Evolutionary conservation across 1,140 invertebrate genomes (phyloP).

Genomic region (Triops cancriformis): DNA sequence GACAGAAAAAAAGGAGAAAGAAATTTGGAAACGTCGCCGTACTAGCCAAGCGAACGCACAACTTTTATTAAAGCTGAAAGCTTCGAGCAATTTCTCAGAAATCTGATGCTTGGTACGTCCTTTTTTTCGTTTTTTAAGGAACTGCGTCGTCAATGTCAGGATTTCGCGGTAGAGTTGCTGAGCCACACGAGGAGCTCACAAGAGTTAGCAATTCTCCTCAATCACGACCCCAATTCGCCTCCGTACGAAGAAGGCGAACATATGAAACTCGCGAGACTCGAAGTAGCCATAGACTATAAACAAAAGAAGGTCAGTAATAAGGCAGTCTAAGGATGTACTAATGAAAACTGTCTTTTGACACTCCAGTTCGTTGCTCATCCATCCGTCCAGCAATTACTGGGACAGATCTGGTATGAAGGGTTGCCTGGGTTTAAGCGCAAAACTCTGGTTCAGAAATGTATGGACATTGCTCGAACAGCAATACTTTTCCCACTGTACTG

Average conservation of each 20-base stretch:
- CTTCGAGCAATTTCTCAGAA: not conserved
- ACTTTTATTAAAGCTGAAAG: not conserved
- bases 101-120: not conserved
- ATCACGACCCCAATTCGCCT: constrained; percentile 63
- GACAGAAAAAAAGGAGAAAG: not conserved
- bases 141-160: constrained; percentile 72
- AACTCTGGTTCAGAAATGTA: constrained; percentile 52
- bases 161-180: constrained; percentile 81
- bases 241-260: constrained; percentile 58
- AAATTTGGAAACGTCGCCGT: not conserved
- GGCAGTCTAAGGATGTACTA: not conserved
- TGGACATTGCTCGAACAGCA: constrained; percentile 64
- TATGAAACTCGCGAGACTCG: constrained; percentile 68
- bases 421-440: constrained; percentile 78
- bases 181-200: constrained; percentile 80
- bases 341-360: constrained; percentile 30
- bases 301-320: constrained; percentile 72
- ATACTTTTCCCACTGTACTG: constrained; percentile 79
- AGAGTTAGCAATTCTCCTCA: constrained; percentile 85
- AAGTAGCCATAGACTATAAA: constrained; percentile 81
- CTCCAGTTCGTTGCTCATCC: constrained; percentile 82
- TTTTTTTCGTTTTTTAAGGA: constrained; percentile 42
- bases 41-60: not conserved
- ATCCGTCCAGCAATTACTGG: constrained; percentile 82
- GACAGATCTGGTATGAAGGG: constrained; percentile 85